Conservation (phyloP, 2,113 vertebrate species). For the Craseonycteris thonglongyai region DNA sequence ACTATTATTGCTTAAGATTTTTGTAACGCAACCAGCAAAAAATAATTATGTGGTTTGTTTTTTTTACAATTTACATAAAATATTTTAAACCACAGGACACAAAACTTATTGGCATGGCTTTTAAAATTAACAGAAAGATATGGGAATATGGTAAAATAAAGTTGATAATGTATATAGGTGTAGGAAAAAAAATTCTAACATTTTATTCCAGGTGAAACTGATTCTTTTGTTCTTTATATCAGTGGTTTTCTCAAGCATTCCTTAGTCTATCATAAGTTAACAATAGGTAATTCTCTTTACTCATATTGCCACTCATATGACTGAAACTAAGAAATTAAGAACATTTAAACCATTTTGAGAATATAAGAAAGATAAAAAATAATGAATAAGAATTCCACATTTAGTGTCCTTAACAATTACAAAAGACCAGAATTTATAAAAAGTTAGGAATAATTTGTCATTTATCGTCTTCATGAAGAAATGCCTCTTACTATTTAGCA, state of each 20-base stretch:
- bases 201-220: not conserved
- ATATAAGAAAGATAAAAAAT: not conserved
- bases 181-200: not conserved
- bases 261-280: not conserved
- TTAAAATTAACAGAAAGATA: not conserved
- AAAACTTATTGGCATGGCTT: accelerated
- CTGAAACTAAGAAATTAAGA: not conserved
- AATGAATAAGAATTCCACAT: not conserved
- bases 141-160: not conserved
- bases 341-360: constrained; percentile 9
- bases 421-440: not conserved
- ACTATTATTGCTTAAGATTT: not conserved
- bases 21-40: not conserved
- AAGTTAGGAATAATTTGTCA: constrained; percentile 19
- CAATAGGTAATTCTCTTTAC: not conserved
- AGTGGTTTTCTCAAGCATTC: not conserved
- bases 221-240: not conserved
- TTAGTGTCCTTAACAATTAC: constrained; percentile 6
- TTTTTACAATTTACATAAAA: not conserved
- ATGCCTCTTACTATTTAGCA: not conserved
- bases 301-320: not conserved
- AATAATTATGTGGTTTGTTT: not conserved
- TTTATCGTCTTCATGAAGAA: not conserved
- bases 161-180: not conserved
- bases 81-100: not conserved